phyloP scores from a whole-genome alignment of 2,888 invertebrate genomes.

The Dascillus cervinus region DNA sequence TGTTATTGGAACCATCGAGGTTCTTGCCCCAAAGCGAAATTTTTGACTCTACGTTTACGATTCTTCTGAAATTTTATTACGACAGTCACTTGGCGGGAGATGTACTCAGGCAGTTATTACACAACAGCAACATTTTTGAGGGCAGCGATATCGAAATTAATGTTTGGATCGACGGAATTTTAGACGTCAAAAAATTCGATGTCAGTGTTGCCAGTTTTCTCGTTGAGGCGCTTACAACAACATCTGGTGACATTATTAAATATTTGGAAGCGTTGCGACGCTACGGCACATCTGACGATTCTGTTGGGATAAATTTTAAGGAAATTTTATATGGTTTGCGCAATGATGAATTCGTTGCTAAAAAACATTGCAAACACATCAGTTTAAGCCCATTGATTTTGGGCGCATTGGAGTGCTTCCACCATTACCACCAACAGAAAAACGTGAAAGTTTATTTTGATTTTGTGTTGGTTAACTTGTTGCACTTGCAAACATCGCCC shows the following conservation, averaged over 20 bases:
- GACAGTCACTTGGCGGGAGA: constrained; percentile 28
- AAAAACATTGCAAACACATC: constrained; percentile 15
- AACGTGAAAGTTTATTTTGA: constrained; percentile 35
- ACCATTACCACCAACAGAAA: background rate
- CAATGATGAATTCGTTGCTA: constrained; percentile 24
- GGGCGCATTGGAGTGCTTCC: constrained; percentile 36
- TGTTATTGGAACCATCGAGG: constrained; percentile 32
- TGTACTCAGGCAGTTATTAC: constrained; percentile 49
- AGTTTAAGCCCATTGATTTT: constrained; percentile 36
- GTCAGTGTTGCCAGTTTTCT: background rate
- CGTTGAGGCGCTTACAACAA: constrained; percentile 7
- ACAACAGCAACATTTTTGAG: constrained; percentile 58
- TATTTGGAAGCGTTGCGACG: constrained; percentile 9
- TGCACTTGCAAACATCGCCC: constrained; percentile 53
- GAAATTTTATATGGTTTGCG: constrained; percentile 41
- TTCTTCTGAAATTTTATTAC: constrained; percentile 43
- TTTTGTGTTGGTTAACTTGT: constrained; percentile 46
- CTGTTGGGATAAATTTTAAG: constrained; percentile 10
- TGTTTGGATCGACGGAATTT: constrained; percentile 14
- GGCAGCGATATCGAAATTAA: constrained; percentile 53
- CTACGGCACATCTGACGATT: constrained; percentile 1
- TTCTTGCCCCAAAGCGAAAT: constrained; percentile 31
- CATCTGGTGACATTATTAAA: constrained; percentile 9
- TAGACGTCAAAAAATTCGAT: constrained; percentile 5
- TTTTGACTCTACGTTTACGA: constrained; percentile 23